phyloP scores from a whole-genome alignment of 2,888 invertebrate species.

The Antheraea assamensis region DNA sequence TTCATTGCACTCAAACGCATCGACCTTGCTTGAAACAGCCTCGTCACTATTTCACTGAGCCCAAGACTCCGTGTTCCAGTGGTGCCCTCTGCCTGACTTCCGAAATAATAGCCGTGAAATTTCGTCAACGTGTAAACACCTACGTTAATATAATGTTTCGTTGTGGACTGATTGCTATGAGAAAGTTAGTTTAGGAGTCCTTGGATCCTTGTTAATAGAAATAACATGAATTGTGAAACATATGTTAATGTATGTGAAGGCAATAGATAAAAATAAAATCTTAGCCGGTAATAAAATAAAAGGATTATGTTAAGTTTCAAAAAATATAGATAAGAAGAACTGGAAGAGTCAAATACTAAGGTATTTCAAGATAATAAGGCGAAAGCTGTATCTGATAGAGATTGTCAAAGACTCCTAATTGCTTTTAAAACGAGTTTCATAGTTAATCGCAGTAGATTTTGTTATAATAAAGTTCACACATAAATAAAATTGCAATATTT shows the following conservation, averaged over 20 bases:
- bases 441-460: neutral
- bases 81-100: conserved; percentile 31
- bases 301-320: neutral
- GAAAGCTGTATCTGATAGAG: neutral
- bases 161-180: conserved; percentile 23
- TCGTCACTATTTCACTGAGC: conserved; percentile 47
- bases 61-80: conserved; percentile 27
- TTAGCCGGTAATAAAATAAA: neutral
- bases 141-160: conserved; percentile 39
- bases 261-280: neutral
- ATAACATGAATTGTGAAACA: neutral
- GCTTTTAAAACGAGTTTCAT: neutral
- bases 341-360: neutral
- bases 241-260: neutral
- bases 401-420: neutral
- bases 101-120: conserved; percentile 63
- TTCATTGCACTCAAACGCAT: conserved; percentile 34
- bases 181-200: conserved; percentile 20
- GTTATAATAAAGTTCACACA: too few relatives aligned
- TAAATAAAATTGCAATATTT: too few relatives aligned
- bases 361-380: neutral
- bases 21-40: conserved; percentile 37
- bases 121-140: conserved; percentile 55
- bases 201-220: neutral
- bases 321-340: neutral